A percentile compares a stretch with the other conserved stretches of the same genome.
Evolutionary conservation across 2,888 invertebrate species (phyloP).

Genomic region (Leptinotarsa haldemani): DNA sequence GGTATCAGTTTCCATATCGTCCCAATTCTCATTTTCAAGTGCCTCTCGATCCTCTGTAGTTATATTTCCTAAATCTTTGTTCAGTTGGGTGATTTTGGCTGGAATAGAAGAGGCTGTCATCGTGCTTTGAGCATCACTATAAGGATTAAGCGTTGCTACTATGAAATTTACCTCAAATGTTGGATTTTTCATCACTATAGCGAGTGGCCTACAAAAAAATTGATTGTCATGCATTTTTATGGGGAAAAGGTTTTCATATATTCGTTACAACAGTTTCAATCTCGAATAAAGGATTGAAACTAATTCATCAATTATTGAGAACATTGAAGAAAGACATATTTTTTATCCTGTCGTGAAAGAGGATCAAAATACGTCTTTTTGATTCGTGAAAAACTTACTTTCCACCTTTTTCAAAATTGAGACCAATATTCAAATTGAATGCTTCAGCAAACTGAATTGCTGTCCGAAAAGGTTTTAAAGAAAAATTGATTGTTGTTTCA

Average conservation of each 20-base stretch:
- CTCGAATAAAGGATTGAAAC: too few relatives aligned
- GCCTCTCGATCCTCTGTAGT: slow-evolving; percentile 54
- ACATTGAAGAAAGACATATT: too few relatives aligned
- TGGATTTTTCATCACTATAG: slow-evolving; percentile 77
- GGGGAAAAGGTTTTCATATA: too few relatives aligned
- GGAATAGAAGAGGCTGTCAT: slow-evolving; percentile 48
- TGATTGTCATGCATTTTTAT: slow-evolving; percentile 5
- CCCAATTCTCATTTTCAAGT: slow-evolving; percentile 55
- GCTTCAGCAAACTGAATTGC: slow-evolving; percentile 83
- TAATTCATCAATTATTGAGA: too few relatives aligned
- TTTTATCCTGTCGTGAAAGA: too few relatives aligned
- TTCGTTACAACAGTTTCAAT: too few relatives aligned
- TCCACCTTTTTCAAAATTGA: slow-evolving; percentile 83
- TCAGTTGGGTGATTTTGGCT: slow-evolving; percentile 61
- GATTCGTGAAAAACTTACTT: slow-evolving; percentile 65
- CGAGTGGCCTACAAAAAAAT: slow-evolving; percentile 73
- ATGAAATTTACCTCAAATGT: slow-evolving; percentile 85
- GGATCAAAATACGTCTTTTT: too few relatives aligned
- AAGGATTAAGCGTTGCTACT: slow-evolving; percentile 79
- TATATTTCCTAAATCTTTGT: slow-evolving; percentile 44
- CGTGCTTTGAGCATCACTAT: slow-evolving; percentile 64
- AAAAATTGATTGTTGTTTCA: slow-evolving; percentile 84
- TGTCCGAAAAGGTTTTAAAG: slow-evolving; percentile 86
- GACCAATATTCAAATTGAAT: slow-evolving; percentile 74
- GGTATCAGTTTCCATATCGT: slow-evolving; percentile 50